Evolutionary conservation across 2,888 invertebrate genomes (phyloP).

Genomic region (Drosophila lacicola): DNA sequence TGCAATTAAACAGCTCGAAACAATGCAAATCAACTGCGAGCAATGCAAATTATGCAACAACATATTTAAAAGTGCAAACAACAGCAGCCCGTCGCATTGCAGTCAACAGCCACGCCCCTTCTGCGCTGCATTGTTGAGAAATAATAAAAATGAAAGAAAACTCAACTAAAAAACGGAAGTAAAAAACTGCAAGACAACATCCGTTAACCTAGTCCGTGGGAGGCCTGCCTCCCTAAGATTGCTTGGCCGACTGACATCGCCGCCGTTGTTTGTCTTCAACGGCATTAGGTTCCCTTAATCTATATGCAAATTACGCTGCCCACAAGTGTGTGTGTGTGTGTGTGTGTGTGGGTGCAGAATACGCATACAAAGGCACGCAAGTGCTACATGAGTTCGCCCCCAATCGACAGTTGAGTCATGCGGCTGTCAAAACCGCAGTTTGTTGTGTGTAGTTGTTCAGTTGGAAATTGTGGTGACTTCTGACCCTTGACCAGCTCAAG

Average conservation of each 20-base stretch:
- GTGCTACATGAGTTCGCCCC: constrained; percentile 20
- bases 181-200: constrained; percentile 26
- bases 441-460: constrained; percentile 24
- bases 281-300: constrained; percentile 55
- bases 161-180: constrained; percentile 18
- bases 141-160: constrained; percentile 23
- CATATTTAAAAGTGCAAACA: constrained; percentile 40
- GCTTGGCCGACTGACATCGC: constrained; percentile 31
- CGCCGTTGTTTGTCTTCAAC: constrained; percentile 52
- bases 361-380: constrained; percentile 24
- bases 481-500: constrained; percentile 19
- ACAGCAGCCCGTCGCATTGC: constrained; percentile 8
- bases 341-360: constrained; percentile 2
- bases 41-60: constrained; percentile 44
- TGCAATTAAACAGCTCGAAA: constrained; percentile 38
- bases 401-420: constrained; percentile 34
- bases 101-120: not conserved
- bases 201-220: not conserved
- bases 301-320: constrained; percentile 59
- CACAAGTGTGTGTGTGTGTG: constrained; percentile 9
- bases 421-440: constrained; percentile 39
- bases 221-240: constrained; percentile 32
- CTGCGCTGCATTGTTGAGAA: constrained; percentile 25
- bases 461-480: constrained; percentile 17
- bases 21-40: constrained; percentile 40